Base-by-base conservation (phyloP, 2,113 vertebrate genomes). In the Uropsilus gracilis region DNA sequence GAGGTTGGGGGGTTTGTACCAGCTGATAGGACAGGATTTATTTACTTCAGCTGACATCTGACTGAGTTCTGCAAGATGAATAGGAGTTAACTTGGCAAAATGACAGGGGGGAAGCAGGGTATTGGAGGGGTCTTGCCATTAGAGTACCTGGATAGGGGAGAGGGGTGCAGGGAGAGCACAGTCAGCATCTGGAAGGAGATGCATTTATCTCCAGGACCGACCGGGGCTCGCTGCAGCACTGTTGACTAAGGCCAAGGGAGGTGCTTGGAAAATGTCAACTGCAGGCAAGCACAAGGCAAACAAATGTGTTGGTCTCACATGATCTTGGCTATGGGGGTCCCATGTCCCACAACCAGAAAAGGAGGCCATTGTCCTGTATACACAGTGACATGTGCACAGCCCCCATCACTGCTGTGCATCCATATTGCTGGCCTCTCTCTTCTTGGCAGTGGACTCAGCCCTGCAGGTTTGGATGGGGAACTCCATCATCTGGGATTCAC, bases 261-360 rank as follows among this genome's bases (percentile, higher is more conserved):
- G 28, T 2, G 24, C 59, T 86, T 22, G 2, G 72, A 26, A 46
- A 66, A 32, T 7, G 30, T 57, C 13, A 2, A 16, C 2, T 48
- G 9, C 46, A 28, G 26, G 14, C 18, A 18, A 73, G 22, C 75
- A 37, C 2, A 0, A 20, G 39, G 57, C 77, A 57, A 3, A 46
- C 9, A 20, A 4, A n/a, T 37, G 0, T 24, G 3, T 17, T n/a
- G 44, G 39, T 48, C 12, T 24, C 39, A 0, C 2, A 0, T 44
- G 61, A 39, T 76, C 34, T 61, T 81, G 63, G 50, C 66, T 61
- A 1, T 57, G 72, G 20, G 22, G 9, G 39, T 63, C 88, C n/a
- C 6, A 44, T 46, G 24, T 37, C 16, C 4, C n/a, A 77, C 80
- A 39, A 3, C 57, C 55, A 72, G 50, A 57, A 76, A 91, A 66